A percentile compares a stretch with the other conserved stretches of the same genome.
Evolutionary conservation across 2,113 vertebrate species (phyloP).

Genomic region (Seriola quinqueradiata): DNA sequence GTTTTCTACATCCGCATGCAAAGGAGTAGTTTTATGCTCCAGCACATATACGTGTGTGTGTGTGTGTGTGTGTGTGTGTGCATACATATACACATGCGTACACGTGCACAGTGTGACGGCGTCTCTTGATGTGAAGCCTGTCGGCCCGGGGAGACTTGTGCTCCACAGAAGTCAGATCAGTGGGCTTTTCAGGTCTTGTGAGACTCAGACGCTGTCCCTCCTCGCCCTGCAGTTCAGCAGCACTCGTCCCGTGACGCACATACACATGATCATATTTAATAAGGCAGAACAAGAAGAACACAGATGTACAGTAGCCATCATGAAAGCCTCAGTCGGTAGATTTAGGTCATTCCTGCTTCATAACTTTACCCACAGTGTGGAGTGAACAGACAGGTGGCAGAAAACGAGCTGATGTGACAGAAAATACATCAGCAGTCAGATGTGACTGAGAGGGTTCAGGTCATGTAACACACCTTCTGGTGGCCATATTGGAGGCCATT

Average conservation of each 20-base stretch:
- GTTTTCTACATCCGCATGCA: constrained; percentile 64
- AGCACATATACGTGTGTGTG: background rate
- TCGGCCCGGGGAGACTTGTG: background rate
- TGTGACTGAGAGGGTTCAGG: background rate
- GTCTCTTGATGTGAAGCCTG: constrained; percentile 15
- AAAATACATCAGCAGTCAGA: background rate
- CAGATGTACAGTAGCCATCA: constrained; percentile 17
- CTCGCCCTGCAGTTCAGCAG: background rate
- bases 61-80: constrained; percentile 6
- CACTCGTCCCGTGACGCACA: background rate
- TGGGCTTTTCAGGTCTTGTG: constrained; percentile 14
- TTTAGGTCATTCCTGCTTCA: background rate
- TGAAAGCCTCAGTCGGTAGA: background rate
- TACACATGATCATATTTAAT: background rate
- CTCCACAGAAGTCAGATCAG: constrained; percentile 25
- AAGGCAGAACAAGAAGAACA: background rate
- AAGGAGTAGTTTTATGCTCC: constrained; percentile 70
- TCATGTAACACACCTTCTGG: background rate
- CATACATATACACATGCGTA: background rate
- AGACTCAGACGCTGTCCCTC: background rate
- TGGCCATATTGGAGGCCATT: background rate
- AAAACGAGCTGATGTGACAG: background rate
- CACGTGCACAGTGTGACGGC: background rate
- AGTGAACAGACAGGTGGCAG: background rate
- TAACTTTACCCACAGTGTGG: background rate